Percentiles rank a stretch among this genome's conserved stretches.
Evolutionary conservation across 2,888 invertebrate species (phyloP).

Genomic region (Tachina lurida): DNA sequence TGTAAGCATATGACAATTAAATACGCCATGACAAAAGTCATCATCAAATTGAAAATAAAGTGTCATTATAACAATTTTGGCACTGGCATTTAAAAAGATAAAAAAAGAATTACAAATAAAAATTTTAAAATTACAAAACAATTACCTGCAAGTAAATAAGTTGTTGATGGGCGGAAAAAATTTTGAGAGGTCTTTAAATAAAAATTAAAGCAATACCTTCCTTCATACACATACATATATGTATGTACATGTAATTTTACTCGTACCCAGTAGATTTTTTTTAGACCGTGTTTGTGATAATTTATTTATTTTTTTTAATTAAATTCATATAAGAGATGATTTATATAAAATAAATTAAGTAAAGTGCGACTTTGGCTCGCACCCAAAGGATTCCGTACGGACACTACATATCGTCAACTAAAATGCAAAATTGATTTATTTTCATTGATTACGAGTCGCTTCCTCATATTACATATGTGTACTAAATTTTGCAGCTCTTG

Average conservation of each 20-base stretch:
- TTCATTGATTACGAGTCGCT: no score
- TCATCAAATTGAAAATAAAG: slow-evolving; percentile 27
- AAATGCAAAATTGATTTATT: no score
- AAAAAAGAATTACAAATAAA: neutral
- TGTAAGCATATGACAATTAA: slow-evolving; percentile 63
- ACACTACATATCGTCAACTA: no score
- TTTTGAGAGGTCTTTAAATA: slow-evolving; percentile 18
- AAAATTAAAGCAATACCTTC: slow-evolving; percentile 35
- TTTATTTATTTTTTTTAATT: no score
- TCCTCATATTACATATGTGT: no score
- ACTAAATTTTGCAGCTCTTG: no score
- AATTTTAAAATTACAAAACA: slow-evolving; percentile 27
- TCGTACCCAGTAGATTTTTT: neutral
- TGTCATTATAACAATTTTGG: slow-evolving; percentile 45
- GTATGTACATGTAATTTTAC: neutral
- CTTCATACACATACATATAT: neutral
- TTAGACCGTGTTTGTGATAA: neutral
- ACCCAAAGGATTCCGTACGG: no score
- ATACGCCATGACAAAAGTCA: slow-evolving; percentile 57
- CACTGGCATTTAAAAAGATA: slow-evolving; percentile 19
- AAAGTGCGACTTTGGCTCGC: no score
- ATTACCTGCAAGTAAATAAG: slow-evolving; percentile 34
- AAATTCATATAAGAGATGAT: no score
- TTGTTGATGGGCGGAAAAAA: slow-evolving; percentile 4
- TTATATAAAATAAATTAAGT: no score